phyloP scores from a whole-genome alignment of 1,140 invertebrate genomes.

The Drosophila aff. region DNA sequence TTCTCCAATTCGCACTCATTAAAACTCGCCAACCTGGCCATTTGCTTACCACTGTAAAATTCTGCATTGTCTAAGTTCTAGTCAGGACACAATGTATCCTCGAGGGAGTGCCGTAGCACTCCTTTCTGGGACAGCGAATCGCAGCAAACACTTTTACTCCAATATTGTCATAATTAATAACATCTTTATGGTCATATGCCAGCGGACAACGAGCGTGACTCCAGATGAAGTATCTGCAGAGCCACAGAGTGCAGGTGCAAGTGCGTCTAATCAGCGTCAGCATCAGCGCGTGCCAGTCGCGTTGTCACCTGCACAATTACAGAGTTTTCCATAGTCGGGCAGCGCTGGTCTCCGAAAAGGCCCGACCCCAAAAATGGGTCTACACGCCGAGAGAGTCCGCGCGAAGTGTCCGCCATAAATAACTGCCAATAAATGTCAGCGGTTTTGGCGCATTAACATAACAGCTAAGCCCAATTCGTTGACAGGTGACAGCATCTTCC shows the following conservation, averaged over 20 bases:
- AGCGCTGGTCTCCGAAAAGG: slow-evolving; percentile 56
- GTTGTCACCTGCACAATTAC: slow-evolving; percentile 75
- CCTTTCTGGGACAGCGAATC: slow-evolving; percentile 31
- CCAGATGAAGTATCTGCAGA: slow-evolving; percentile 37
- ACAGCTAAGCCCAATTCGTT: slow-evolving; percentile 73
- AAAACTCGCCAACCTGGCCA: neutral
- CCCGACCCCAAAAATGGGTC: slow-evolving; percentile 68
- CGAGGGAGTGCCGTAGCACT: slow-evolving; percentile 24
- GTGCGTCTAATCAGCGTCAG: slow-evolving; percentile 69
- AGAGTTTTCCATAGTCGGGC: slow-evolving; percentile 59
- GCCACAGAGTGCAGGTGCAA: slow-evolving; percentile 23
- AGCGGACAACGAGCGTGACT: slow-evolving; percentile 34
- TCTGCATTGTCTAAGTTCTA: neutral
- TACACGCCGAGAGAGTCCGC: slow-evolving; percentile 21
- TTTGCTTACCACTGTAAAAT: slow-evolving; percentile 11
- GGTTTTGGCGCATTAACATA: slow-evolving; percentile 80
- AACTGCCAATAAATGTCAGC: slow-evolving; percentile 80
- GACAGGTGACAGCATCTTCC: slow-evolving; percentile 59
- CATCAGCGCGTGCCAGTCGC: slow-evolving; percentile 63
- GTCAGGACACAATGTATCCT: slow-evolving; percentile 17
- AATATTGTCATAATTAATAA: slow-evolving; percentile 83
- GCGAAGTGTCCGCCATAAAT: slow-evolving; percentile 67
- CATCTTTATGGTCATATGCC: slow-evolving; percentile 66
- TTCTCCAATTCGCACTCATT: neutral
- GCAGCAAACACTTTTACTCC: slow-evolving; percentile 73